A percentile compares a stretch with the other conserved stretches of the same genome.
Evolutionary conservation across 2,113 vertebrate genomes (phyloP).

Genomic region (Piaya cayana): DNA sequence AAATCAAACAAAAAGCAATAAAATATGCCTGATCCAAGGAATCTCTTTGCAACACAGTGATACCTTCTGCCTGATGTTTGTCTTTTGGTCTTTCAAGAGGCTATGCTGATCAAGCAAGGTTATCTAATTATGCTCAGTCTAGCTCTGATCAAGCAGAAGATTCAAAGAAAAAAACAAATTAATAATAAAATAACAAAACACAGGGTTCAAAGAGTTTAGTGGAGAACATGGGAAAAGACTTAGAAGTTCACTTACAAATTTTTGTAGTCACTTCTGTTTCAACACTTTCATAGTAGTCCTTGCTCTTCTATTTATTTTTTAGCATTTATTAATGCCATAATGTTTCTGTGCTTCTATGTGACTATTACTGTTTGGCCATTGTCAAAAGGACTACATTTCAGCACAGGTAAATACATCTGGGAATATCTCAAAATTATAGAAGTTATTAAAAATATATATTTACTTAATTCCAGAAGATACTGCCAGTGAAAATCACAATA

Average conservation of each 20-base stretch:
- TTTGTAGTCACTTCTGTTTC: background rate
- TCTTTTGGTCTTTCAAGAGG: background rate
- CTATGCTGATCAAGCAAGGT: background rate
- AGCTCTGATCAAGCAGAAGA: background rate
- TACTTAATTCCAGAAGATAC: background rate
- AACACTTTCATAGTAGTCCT: background rate
- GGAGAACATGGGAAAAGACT: background rate
- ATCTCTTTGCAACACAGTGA: background rate
- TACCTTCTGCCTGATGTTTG: background rate
- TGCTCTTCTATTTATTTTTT: background rate
- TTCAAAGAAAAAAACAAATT: background rate
- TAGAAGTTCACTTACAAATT: background rate
- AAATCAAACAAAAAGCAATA: background rate
- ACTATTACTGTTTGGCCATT: background rate
- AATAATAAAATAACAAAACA: background rate
- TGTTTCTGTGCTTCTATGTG: background rate
- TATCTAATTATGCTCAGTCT: background rate
- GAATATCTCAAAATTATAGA: background rate
- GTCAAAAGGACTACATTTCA: background rate
- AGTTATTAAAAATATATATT: background rate
- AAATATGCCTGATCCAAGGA: background rate
- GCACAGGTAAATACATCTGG: background rate
- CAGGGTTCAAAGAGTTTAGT: background rate
- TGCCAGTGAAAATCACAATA: background rate
- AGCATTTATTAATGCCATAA: background rate